These are phyloP conservation scores for Maconellicoccus hirsutus DNA, from an alignment of 1,140 invertebrate species.

Conservation along the genomic window DNA sequence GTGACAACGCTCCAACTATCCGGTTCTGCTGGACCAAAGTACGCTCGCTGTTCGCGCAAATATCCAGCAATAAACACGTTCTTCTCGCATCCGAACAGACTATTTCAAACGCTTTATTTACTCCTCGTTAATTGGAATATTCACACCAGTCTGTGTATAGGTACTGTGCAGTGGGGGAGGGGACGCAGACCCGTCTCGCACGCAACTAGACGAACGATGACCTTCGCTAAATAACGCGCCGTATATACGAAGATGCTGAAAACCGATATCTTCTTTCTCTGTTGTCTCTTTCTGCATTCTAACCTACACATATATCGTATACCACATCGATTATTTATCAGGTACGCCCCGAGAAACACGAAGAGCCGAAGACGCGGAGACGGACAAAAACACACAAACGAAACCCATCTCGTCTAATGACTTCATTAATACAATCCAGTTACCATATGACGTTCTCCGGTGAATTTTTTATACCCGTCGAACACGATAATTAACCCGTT, in stretches of 20 bases:
- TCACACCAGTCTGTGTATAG: slow-evolving; percentile 2
- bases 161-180: no score
- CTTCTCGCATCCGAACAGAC: background rate
- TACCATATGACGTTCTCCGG: no score
- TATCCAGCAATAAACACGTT: background rate
- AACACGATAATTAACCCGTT: no score
- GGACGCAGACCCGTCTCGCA: background rate
- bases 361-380: no score
- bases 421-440: no score
- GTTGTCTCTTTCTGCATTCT: no score
- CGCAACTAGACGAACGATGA: slow-evolving; percentile 7
- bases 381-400: no score
- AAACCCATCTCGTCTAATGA: no score
- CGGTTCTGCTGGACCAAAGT: background rate
- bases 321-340: no score
- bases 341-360: no score
- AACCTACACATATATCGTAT: no score
- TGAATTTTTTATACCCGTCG: no score
- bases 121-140: slow-evolving; percentile 21
- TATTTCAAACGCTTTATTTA: slow-evolving; percentile 18
- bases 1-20: slow-evolving; percentile 12
- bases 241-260: background rate
- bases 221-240: background rate
- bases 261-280: background rate
- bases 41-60: background rate